Conservation (phyloP, 1,140 invertebrate genomes). For the Drosophila kikkawai region DNA sequence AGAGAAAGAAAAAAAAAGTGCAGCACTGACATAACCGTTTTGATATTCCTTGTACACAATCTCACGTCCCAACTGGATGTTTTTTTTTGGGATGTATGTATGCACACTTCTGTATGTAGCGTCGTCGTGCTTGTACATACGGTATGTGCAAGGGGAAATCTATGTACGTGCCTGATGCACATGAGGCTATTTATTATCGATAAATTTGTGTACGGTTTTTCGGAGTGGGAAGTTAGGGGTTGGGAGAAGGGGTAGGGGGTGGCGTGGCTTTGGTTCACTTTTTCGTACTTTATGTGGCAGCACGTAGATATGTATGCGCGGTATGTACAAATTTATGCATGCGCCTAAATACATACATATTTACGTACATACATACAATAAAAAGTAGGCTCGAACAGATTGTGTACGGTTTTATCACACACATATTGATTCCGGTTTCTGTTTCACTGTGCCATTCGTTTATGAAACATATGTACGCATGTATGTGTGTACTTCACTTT, state of each 20-base stretch:
- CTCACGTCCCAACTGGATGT: constrained; percentile 23
- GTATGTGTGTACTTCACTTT: constrained; percentile 5
- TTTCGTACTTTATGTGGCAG: constrained; percentile 15
- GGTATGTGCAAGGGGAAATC: constrained; percentile 13
- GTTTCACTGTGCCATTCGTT: constrained; percentile 60
- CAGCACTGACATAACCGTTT: constrained; percentile 31
- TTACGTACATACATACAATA: neutral
- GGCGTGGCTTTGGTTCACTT: constrained; percentile 3
- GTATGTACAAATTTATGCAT: constrained; percentile 17
- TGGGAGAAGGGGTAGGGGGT: neutral
- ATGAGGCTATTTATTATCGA: constrained; percentile 35
- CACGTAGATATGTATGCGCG: constrained; percentile 7
- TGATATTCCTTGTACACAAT: constrained; percentile 28
- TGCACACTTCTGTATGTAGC: constrained; percentile 6
- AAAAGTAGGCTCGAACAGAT: constrained; percentile 24
- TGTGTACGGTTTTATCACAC: constrained; percentile 31
- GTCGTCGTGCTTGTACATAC: constrained; percentile 10
- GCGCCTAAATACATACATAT: neutral
- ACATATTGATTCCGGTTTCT: constrained; percentile 52
- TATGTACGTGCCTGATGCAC: constrained; percentile 38
- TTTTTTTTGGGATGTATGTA: constrained; percentile 16
- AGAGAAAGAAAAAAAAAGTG: constrained; percentile 11
- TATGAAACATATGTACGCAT: constrained; percentile 9
- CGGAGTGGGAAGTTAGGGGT: constrained; percentile 5
- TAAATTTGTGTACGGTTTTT: constrained; percentile 34